Evolutionary conservation across 2,888 invertebrate species (phyloP).

Genomic region (Seira ritae): DNA sequence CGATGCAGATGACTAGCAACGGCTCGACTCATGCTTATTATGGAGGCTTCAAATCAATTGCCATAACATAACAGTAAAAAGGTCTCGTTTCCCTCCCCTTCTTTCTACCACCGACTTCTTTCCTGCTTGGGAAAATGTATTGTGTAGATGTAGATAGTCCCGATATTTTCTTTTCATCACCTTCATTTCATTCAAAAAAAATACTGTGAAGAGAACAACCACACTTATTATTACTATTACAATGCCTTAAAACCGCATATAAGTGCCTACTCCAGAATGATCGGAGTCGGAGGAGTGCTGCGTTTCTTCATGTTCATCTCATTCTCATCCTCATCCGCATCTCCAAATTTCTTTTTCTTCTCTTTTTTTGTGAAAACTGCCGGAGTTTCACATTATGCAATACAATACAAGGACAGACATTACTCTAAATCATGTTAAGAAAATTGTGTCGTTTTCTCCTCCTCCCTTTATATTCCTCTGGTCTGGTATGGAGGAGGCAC

Average conservation of each 20-base stretch:
- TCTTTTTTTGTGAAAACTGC: conserved; percentile 29
- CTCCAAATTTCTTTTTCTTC: background rate
- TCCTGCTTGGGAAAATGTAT: conserved; percentile 14
- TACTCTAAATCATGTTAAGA: conserved; percentile 58
- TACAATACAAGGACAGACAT: conserved; percentile 45
- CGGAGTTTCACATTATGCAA: conserved; percentile 39
- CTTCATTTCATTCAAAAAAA: too few species aligned
- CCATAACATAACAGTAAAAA: conserved; percentile 45
- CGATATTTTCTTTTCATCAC: conserved; percentile 9
- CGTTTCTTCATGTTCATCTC: too few species aligned
- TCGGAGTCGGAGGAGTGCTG: too few species aligned
- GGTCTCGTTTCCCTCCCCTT: conserved; percentile 29
- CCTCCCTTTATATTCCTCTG: background rate
- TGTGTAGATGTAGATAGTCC: background rate
- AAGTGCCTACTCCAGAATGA: background rate
- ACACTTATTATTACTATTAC: too few species aligned
- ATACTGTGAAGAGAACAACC: background rate
- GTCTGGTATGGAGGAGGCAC: background rate
- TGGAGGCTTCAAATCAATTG: conserved; percentile 56
- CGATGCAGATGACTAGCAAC: background rate
- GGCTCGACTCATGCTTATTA: conserved; percentile 26
- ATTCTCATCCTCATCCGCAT: too few species aligned
- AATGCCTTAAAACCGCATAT: background rate
- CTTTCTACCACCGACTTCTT: background rate
- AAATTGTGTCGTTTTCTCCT: conserved; percentile 55